Evolutionary conservation across 2,888 invertebrate genomes (phyloP).

Genomic region (Phymatocera aterrima): DNA sequence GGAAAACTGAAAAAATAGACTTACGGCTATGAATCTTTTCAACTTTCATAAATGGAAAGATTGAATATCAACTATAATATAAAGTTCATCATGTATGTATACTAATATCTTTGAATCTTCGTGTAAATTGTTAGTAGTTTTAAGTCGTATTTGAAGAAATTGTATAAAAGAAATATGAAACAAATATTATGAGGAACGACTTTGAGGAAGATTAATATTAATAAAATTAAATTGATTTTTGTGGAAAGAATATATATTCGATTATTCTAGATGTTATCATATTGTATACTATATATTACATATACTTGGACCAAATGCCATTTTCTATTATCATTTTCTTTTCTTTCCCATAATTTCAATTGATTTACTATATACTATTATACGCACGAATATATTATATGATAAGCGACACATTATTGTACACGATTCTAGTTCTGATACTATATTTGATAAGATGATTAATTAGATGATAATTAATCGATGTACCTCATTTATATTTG

Average conservation of each 20-base stretch:
- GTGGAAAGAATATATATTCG: neutral
- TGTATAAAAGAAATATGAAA: too few species aligned
- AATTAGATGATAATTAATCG: slow-evolving; percentile 7
- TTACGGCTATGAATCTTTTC: neutral
- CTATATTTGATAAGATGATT: neutral
- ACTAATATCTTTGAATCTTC: too few species aligned
- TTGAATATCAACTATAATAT: too few species aligned
- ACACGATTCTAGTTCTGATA: neutral
- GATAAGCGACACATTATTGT: neutral
- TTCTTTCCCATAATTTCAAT: too few species aligned
- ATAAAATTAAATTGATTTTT: too few species aligned
- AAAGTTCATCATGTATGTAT: too few species aligned
- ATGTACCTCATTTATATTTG: slow-evolving; percentile 40
- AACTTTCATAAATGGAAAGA: neutral
- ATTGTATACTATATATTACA: slow-evolving; percentile 7
- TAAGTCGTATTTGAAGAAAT: too few species aligned
- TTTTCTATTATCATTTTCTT: too few species aligned
- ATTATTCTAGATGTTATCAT: neutral
- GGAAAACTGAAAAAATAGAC: neutral
- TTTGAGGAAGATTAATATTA: neutral
- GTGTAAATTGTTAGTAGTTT: too few species aligned
- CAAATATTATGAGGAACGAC: too few species aligned
- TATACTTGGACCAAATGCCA: slow-evolving; percentile 63
- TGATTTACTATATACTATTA: too few species aligned
- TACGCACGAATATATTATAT: slow-evolving; percentile 8